Conservation (phyloP, 2,888 invertebrate species). For the Chromoteleia sp. region DNA sequence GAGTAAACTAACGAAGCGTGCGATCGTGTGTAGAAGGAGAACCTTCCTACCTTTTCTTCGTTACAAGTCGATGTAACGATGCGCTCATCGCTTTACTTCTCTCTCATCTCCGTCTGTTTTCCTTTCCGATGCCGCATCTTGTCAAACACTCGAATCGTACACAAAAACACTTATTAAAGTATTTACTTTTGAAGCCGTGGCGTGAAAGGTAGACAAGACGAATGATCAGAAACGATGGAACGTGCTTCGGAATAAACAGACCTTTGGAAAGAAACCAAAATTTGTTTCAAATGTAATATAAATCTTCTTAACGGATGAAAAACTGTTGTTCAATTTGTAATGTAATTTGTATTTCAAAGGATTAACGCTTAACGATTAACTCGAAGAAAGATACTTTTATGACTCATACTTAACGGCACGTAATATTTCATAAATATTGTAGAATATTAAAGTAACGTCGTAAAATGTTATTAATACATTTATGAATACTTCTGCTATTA, state of each 20-base stretch:
- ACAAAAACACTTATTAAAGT: conserved; percentile 47
- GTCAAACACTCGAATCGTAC: conserved; percentile 42
- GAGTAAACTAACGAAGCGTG: conserved; percentile 60
- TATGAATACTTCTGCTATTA: too few species aligned
- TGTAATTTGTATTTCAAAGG: too few species aligned
- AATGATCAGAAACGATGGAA: background rate
- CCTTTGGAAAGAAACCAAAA: too few species aligned
- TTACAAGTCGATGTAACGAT: conserved; percentile 38
- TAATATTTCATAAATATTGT: too few species aligned
- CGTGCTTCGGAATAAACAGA: conserved; percentile 6
- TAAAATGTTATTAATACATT: too few species aligned
- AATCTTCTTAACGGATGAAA: too few species aligned
- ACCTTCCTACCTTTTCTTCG: conserved; percentile 42
- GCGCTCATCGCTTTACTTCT: conserved; percentile 30
- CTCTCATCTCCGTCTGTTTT: conserved; percentile 18
- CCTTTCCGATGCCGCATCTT: conserved; percentile 16
- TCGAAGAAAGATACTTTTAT: too few species aligned
- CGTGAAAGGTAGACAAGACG: background rate
- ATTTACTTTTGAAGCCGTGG: conserved; percentile 27
- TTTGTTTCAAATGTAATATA: too few species aligned
- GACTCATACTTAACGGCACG: too few species aligned
- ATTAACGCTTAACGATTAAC: too few species aligned
- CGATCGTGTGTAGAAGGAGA: conserved; percentile 42
- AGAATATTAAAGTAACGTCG: too few species aligned
- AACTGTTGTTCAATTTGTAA: too few species aligned